Evolutionary conservation across 92 coral and sea anemone species (phyloP), one percentile per base, ranked within the genome.

Genomic region (Montipora capitata): DNA sequence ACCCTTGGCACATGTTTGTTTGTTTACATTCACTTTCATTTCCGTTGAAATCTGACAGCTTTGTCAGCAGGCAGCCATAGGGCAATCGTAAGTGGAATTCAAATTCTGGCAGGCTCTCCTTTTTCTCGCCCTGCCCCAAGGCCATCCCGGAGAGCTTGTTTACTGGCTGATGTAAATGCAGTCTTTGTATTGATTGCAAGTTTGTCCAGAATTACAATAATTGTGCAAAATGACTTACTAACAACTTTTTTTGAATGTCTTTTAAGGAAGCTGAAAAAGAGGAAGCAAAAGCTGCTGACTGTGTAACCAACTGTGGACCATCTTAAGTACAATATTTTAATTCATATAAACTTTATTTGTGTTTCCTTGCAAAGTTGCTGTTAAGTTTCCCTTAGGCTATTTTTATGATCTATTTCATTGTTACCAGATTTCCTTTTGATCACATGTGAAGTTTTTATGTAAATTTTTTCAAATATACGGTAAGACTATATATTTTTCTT

Each of bases 341-440:
- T 68, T 68, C 14, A 18, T 39, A 65, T 14, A 65, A 1, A 27
- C 39, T 68, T 68, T 40, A 68, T 68, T 68, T 68, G 73, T 68
- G 20, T 68, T 39, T 68, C 73, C 73, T 68, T 68, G 73, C 11
- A 68, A 68, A 68, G 73, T 73, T 73, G 59, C 43, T 73, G 61
- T 73, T 73, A 48, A 48, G 40, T 73, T 73, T 73, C 76, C 51
- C 45, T 52, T 72, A 0, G 77, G 77, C 18, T 72, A 72, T 72
- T 72, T 72, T 72, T 72, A 72, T 40, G 77, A 72, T 72, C 59
- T 72, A 41, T 48, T 72, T 72, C 57, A 40, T 72, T 40, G 57
- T 48, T 1, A 72, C 61, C 77, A 72, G 35, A 73, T 73, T 42
- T 73, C 59, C 78, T 73, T 3, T 68, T 68, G 35, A 68, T 68